These are phyloP conservation scores for Ameiurus melas DNA, from an alignment of 2,113 vertebrate genomes.

Conservation along the genomic window DNA sequence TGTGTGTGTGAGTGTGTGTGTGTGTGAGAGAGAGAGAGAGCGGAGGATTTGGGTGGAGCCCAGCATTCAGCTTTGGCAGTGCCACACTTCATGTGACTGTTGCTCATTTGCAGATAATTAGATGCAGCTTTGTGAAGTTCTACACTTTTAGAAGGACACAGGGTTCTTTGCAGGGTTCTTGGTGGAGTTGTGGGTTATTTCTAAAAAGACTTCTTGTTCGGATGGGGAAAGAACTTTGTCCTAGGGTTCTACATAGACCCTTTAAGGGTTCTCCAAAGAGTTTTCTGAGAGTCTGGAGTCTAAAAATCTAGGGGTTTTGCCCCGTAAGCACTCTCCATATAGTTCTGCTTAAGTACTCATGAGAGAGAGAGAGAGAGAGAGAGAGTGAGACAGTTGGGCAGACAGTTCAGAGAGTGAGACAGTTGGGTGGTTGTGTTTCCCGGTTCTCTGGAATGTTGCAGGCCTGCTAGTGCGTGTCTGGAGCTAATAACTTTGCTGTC, in stretches of 20 bases:
- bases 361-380: background rate
- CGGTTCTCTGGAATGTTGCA: conserved; percentile 44
- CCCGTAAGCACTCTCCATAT: background rate
- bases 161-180: background rate
- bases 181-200: background rate
- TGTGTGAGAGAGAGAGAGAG: background rate
- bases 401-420: background rate
- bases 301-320: background rate
- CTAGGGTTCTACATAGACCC: background rate
- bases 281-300: background rate
- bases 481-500: conserved; percentile 16
- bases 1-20: too few species aligned
- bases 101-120: background rate
- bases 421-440: background rate
- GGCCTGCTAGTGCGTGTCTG: conserved; percentile 46
- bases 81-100: conserved; percentile 11
- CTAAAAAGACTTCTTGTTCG: background rate
- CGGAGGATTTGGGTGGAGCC: conserved; percentile 16
- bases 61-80: background rate
- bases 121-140: background rate
- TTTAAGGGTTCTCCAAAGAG: background rate
- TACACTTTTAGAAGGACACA: background rate
- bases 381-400: background rate
- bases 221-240: background rate
- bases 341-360: background rate